Evolutionary conservation across 2,888 invertebrate genomes (phyloP), one percentile per base, ranked within the genome.

Genomic region (Polydrusus cervinus): DNA sequence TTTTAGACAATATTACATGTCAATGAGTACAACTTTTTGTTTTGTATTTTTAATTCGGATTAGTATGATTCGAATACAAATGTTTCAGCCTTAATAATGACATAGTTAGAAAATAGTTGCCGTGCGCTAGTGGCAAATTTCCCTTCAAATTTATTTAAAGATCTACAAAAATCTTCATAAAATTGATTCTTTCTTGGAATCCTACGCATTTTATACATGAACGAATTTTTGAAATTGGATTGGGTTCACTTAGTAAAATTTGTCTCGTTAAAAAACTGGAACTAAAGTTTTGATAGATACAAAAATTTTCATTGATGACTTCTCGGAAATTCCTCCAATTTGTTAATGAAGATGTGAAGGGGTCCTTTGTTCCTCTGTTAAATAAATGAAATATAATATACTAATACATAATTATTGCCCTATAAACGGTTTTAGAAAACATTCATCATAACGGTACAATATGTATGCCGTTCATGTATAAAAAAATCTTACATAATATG

Each of bases 121-220:
- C 6, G 34, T 10, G 34, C 34, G 34, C 34, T 34, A 7, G 34
- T 34, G 34, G 34, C 34, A 34, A 34, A 7, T 3, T 3, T 34
- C 34, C 34, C 3, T 34, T 34, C 16, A 16, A 14, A 1, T 14
- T 47, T 47, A 47, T 38, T 40, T 49, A 49, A 65, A 14, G 16
- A 49, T 8, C 64, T 47, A 8, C 25, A 34, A 34, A 30, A 65
- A 66, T 38, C 10, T 51, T 40, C 38, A 51, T 66, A 51, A 66
- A 66, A 66, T 66, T 51, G 65, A 66, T 66, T 66, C 1, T 34
- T 51, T 51, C 47, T 49, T 34, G 20, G 51, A 66, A 66, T 51
- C 47, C 7, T 51, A 66, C 51, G 65, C 65, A 66, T 51, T 66
- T 66, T 66, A 66, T 51, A 66, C 65, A 51, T 30, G 65, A 51